These are phyloP conservation scores for Brachymystax lenok DNA, from an alignment of 2,797 vertebrate species.

Conservation along the genomic window DNA sequence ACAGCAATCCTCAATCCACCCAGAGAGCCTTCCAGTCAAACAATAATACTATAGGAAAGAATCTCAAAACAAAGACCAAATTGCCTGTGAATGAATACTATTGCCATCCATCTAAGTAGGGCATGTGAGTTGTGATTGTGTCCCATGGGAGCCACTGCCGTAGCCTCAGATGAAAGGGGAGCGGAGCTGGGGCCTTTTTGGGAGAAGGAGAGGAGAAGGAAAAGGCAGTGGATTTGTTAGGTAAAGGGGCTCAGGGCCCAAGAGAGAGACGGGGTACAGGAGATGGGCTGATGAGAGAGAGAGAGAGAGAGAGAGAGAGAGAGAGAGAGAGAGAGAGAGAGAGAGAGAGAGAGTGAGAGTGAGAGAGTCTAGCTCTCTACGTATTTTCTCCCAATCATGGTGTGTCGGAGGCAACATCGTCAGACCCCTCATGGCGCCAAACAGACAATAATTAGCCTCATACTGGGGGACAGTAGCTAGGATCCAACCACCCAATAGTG, in stretches of 20 bases:
- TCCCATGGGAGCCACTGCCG: not conserved
- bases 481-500: constrained; percentile 34
- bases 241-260: not conserved
- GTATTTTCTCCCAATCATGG: not conserved
- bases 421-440: not conserved
- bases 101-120: not conserved
- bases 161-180: not conserved
- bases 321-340: not conserved
- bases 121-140: not conserved
- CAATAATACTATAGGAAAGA: not conserved
- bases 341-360: not conserved
- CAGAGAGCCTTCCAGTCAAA: not conserved
- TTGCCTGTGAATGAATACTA: not conserved
- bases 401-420: not conserved
- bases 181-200: not conserved
- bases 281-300: not conserved
- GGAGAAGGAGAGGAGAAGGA: not conserved
- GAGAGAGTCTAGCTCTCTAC: not conserved
- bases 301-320: not conserved
- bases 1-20: not conserved
- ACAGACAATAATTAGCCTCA: constrained; percentile 49
- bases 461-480: constrained; percentile 40
- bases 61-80: not conserved
- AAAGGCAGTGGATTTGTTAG: not conserved
- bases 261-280: not conserved